Conservation (phyloP, 2,113 vertebrate genomes). For the Cisticola juncidis region DNA sequence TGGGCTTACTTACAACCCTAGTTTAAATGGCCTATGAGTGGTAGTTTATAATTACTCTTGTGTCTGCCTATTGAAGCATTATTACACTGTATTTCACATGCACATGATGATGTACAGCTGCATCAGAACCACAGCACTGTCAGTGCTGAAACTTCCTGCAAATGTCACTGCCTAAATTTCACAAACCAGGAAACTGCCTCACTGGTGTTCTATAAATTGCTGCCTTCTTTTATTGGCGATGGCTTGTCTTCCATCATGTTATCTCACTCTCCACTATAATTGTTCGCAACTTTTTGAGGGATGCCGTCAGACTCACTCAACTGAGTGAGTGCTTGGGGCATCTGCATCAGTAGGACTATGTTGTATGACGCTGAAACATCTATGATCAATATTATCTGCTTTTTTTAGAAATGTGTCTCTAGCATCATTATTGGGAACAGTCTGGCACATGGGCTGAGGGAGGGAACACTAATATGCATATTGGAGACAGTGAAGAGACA, state of each 20-base stretch:
- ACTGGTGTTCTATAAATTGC: not conserved
- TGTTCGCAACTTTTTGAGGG: not conserved
- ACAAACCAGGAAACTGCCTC: not conserved
- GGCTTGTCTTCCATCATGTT: not conserved
- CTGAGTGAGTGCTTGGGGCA: not conserved
- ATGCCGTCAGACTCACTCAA: not conserved
- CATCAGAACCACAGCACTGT: not conserved
- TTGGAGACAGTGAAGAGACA: not conserved
- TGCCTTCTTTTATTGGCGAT: not conserved
- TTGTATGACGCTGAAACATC: not conserved
- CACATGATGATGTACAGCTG: not conserved
- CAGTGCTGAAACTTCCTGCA: not conserved
- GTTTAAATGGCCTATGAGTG: not conserved
- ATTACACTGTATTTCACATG: not conserved
- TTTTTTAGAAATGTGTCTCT: not conserved
- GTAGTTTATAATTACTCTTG: not conserved
- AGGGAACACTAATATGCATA: not conserved
- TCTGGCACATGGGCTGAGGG: not conserved
- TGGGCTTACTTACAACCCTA: not conserved
- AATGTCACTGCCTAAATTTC: not conserved
- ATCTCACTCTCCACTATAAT: not conserved
- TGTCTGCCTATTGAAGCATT: not conserved
- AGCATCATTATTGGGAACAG: not conserved
- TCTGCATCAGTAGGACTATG: not conserved
- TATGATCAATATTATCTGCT: not conserved